A percentile compares a stretch with the other conserved stretches of the same genome.
Evolutionary conservation across 2,888 invertebrate species (phyloP).

Genomic region (Morpho achilles): DNA sequence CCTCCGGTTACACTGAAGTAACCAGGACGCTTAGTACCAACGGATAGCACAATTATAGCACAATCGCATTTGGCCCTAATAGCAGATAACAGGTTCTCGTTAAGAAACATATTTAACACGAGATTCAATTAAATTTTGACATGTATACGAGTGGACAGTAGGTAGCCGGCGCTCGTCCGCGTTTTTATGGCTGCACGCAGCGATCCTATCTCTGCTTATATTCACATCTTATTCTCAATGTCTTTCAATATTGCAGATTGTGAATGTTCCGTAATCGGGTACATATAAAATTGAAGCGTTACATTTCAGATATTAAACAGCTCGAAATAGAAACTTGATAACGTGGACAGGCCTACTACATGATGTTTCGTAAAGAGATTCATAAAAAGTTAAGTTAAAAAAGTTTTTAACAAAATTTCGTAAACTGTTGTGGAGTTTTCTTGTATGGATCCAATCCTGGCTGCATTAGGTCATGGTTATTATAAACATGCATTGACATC

Average conservation of each 20-base stretch:
- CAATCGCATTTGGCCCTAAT: constrained; percentile 18
- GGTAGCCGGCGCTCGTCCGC: constrained; percentile 31
- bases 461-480: too few species aligned
- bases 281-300: too few species aligned
- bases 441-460: too few species aligned
- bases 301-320: too few species aligned
- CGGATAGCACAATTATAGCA: constrained; percentile 17
- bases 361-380: too few species aligned
- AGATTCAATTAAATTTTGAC: constrained; percentile 67
- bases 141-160: constrained; percentile 48
- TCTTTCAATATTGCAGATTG: not conserved
- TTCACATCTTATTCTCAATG: constrained; percentile 18
- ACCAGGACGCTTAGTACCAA: not conserved
- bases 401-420: too few species aligned
- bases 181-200: constrained; percentile 28
- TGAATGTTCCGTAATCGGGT: not conserved
- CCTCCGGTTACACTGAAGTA: too few species aligned
- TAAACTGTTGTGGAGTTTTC: too few species aligned
- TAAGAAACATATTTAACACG: constrained; percentile 54
- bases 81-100: constrained; percentile 34
- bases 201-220: constrained; percentile 15
- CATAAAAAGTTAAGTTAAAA: too few species aligned
- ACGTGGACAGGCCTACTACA: too few species aligned
- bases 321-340: too few species aligned
- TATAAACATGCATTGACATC: too few species aligned